phyloP scores from a whole-genome alignment of 1,140 invertebrate species.

The Scaptomyza graminum region DNA sequence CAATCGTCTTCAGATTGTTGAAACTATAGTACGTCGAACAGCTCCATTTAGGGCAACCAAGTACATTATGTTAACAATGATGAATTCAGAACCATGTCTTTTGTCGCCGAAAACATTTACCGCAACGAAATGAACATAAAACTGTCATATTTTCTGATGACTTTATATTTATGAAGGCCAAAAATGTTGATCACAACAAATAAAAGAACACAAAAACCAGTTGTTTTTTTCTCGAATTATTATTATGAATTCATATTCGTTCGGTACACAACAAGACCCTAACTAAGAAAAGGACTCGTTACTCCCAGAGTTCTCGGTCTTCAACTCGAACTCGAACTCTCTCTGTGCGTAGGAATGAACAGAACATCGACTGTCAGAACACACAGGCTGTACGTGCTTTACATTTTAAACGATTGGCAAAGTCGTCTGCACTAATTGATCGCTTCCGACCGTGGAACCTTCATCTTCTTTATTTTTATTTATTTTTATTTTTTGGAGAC shows the following conservation, averaged over 20 bases:
- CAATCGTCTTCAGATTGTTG: background rate
- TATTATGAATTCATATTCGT: constrained; percentile 75
- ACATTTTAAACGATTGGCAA: constrained; percentile 78
- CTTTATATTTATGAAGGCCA: constrained; percentile 83
- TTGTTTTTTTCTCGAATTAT: constrained; percentile 71
- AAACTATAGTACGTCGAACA: constrained; percentile 13
- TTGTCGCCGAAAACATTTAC: constrained; percentile 80
- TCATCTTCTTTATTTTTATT: no score
- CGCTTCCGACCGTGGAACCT: constrained; percentile 67
- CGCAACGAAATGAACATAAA: constrained; percentile 78
- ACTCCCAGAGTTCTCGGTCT: background rate
- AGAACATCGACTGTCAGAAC: constrained; percentile 68
- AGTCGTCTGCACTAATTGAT: constrained; percentile 81
- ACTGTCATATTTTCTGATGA: constrained; percentile 83
- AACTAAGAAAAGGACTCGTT: constrained; percentile 26
- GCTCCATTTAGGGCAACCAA: constrained; percentile 41
- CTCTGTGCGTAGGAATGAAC: constrained; percentile 35
- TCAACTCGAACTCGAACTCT: background rate
- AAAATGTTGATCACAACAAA: constrained; percentile 68
- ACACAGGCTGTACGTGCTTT: constrained; percentile 83
- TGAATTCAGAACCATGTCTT: constrained; percentile 77
- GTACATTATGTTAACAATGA: constrained; percentile 71
- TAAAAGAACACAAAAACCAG: constrained; percentile 53
- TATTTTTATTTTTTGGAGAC: constrained; percentile 5
- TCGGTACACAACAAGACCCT: constrained; percentile 7